Percentiles rank a stretch among this genome's conserved stretches.
Evolutionary conservation across 1,140 invertebrate genomes (phyloP).

Genomic region (Drosophila lacteicornis): DNA sequence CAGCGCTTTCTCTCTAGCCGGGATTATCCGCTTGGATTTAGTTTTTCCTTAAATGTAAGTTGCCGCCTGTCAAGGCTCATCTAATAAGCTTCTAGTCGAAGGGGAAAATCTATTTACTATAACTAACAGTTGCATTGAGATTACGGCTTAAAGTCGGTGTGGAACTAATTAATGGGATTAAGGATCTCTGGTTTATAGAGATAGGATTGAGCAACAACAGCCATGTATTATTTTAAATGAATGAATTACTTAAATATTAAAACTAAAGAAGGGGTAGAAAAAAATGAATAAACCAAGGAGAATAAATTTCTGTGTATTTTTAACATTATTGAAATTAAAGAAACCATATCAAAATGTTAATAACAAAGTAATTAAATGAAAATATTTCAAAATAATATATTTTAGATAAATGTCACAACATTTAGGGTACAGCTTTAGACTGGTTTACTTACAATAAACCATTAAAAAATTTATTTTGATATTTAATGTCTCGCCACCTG

Average conservation of each 20-base stretch:
- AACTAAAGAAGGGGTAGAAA: neutral
- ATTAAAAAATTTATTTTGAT: neutral
- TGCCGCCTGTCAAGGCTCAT: constrained; percentile 42
- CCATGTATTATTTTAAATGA: neutral
- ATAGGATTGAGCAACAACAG: neutral
- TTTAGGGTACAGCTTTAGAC: neutral
- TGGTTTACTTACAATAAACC: neutral
- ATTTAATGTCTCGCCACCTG: too few relatives aligned
- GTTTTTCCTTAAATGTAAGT: constrained; percentile 35
- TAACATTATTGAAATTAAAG: too few relatives aligned
- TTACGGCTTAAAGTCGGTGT: constrained; percentile 6
- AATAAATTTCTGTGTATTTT: neutral
- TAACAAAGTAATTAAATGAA: too few relatives aligned
- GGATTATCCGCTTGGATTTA: constrained; percentile 10
- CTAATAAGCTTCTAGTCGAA: neutral
- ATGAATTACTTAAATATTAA: neutral
- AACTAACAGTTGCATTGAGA: constrained; percentile 18
- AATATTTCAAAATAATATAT: neutral
- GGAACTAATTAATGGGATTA: constrained; percentile 18
- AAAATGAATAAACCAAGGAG: too few relatives aligned
- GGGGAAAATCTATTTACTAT: constrained; percentile 16
- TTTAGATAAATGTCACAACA: neutral
- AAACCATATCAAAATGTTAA: too few relatives aligned
- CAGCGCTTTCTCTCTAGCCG: constrained; percentile 17
- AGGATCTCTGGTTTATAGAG: neutral